Base-by-base conservation (phyloP, 2,797 vertebrate genomes). In the Heteromormyrus szaboi region DNA sequence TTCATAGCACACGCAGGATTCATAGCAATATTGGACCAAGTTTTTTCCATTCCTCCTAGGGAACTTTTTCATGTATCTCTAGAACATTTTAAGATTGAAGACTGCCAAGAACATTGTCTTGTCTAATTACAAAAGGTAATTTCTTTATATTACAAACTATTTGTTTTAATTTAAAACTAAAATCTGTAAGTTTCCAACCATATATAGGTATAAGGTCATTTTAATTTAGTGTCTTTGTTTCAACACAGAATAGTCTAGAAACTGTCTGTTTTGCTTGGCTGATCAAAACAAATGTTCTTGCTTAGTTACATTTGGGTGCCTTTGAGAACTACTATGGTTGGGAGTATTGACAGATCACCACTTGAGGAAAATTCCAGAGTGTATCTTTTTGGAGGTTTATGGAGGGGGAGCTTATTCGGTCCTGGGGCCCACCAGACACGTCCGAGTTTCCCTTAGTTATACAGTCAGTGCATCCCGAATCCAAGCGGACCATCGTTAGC, bases 351-450 rank as follows among this genome's bases (percentile, higher is more conserved):
- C 9, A 22, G 17, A 41, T 37, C 29, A 9, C 56, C 56, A 22
- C 56, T 46, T 62, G 19, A 37, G 59, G 56, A 46, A 65, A 19
- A 65, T 46, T 19, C 37, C 22, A 17, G 25, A 85, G 68, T 84
- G 46, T 62, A 88, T 91, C 85, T 91, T 90, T 88, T 17, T 53
- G 25, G 9, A 14, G 62, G 25, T 84, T 48, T 48, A n/a, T 8
- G 81, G 46, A 29, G 41, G 81, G 46, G 46, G 22, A 22, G n/a
- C 41, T 22, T 9, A 48, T 84, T n/a, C 19, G n/a, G 46, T 50
- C 19, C 11, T 12, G 7, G 41, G 46, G 5, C 48, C 29, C 84
- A 7, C 1, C 29, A 7, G 22, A 29, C 22, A 17, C 41, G 4
- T 85, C 22, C 2, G 29, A 53, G 29, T 53, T 87, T 65, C 22